Evolutionary conservation across 2,113 vertebrate species (phyloP).

Genomic region (Oncorhynchus tshawytscha): DNA sequence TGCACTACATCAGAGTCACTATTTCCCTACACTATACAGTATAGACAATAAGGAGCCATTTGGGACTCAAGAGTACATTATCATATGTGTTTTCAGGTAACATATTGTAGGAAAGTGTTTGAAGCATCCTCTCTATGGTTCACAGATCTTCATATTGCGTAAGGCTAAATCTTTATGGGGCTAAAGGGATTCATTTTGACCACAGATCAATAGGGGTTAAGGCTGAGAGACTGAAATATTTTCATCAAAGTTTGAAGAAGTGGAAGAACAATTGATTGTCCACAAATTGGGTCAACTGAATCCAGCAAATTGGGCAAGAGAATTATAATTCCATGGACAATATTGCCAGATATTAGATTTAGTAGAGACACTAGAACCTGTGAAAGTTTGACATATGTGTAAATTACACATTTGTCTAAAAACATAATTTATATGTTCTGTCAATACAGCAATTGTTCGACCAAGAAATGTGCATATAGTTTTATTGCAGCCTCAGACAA

Average conservation of each 20-base stretch:
- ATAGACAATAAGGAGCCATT: no score
- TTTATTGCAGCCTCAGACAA: not conserved
- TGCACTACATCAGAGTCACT: no score
- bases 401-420: not conserved
- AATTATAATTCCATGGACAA: not conserved
- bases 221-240: not conserved
- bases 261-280: not conserved
- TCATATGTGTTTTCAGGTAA: not conserved
- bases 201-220: not conserved
- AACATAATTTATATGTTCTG: not conserved
- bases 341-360: not conserved
- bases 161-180: not conserved
- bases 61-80: no score
- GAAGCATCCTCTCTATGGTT: not conserved
- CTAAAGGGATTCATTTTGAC: not conserved
- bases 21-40: no score
- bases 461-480: not conserved
- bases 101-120: not conserved
- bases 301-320: not conserved
- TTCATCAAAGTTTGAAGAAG: not conserved
- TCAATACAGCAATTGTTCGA: not conserved
- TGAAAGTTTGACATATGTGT: not conserved
- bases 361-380: not conserved
- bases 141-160: not conserved
- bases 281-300: not conserved